A percentile compares a stretch with the other conserved stretches of the same genome.
phyloP scores from a whole-genome alignment of 2,888 invertebrate species.

The Apamea epomidion region DNA sequence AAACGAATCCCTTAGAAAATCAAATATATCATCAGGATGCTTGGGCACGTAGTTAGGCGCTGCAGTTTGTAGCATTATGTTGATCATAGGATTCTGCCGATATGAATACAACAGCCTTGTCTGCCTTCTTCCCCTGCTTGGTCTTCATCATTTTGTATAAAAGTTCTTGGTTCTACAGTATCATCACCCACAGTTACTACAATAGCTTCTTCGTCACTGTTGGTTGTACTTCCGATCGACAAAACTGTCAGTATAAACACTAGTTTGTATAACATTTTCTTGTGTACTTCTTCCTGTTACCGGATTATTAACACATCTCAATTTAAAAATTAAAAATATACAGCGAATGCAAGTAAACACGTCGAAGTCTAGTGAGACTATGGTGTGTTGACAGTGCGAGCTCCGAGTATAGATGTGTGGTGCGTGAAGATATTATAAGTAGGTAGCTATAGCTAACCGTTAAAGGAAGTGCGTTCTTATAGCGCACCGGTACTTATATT shows the following conservation, averaged over 20 bases:
- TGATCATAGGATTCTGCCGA: constrained; percentile 73
- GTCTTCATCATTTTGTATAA: constrained; percentile 9
- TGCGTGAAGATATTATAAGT: constrained; percentile 33
- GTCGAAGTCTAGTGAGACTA: constrained; percentile 31
- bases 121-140: constrained; percentile 41
- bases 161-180: constrained; percentile 17
- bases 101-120: constrained; percentile 68
- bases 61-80: constrained; percentile 73
- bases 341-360: constrained; percentile 20
- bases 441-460: constrained; percentile 34
- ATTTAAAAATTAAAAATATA: neutral
- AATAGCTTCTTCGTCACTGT: constrained; percentile 47
- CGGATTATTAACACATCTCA: constrained; percentile 17
- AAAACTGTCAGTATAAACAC: constrained; percentile 39
- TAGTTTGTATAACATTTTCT: constrained; percentile 51
- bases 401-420: constrained; percentile 20
- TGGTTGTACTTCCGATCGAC: constrained; percentile 28
- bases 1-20: constrained; percentile 80
- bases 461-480: constrained; percentile 28
- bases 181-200: constrained; percentile 51
- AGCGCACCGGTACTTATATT: constrained; percentile 35
- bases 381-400: constrained; percentile 10
- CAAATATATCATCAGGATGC: constrained; percentile 74
- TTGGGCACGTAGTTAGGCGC: constrained; percentile 68
- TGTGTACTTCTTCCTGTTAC: neutral